phyloP scores from a whole-genome alignment of 2,888 invertebrate species.

The Euzophera pinguis region DNA sequence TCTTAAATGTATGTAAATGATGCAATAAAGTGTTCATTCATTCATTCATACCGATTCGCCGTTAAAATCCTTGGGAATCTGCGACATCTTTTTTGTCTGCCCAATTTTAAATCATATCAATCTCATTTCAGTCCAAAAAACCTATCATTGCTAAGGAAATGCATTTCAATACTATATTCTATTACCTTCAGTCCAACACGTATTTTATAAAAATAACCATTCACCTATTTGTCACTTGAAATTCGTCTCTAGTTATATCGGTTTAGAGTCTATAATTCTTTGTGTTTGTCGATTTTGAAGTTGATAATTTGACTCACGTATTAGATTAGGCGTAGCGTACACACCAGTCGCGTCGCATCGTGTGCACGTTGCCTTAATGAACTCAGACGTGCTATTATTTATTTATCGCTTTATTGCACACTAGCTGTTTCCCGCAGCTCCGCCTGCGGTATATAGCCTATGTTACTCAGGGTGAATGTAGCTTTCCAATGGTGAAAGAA shows the following conservation, averaged over 20 bases:
- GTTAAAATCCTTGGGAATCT: too few relatives aligned
- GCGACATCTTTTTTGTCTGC: too few relatives aligned
- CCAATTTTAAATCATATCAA: too few relatives aligned
- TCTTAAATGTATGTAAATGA: too few relatives aligned
- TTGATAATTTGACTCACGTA: constrained; percentile 19
- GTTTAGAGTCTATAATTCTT: neutral
- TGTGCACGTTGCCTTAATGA: neutral
- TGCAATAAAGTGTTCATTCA: too few relatives aligned
- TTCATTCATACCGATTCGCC: too few relatives aligned
- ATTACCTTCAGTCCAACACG: constrained; percentile 6
- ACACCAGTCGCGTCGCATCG: constrained; percentile 11
- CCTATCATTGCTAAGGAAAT: constrained; percentile 1
- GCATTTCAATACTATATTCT: neutral
- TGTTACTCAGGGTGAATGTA: too few relatives aligned
- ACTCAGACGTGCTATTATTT: neutral
- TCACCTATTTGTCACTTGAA: neutral
- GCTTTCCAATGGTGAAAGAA: too few relatives aligned
- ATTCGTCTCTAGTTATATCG: neutral
- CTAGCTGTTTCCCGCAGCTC: too few relatives aligned
- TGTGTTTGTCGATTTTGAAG: neutral
- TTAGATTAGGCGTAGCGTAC: constrained; percentile 19
- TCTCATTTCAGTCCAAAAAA: neutral
- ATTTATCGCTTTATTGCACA: neutral
- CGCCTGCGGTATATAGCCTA: too few relatives aligned
- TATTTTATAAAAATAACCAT: constrained; percentile 1